phyloP scores from a whole-genome alignment of 2,888 invertebrate species.

The Lysandra coridon region DNA sequence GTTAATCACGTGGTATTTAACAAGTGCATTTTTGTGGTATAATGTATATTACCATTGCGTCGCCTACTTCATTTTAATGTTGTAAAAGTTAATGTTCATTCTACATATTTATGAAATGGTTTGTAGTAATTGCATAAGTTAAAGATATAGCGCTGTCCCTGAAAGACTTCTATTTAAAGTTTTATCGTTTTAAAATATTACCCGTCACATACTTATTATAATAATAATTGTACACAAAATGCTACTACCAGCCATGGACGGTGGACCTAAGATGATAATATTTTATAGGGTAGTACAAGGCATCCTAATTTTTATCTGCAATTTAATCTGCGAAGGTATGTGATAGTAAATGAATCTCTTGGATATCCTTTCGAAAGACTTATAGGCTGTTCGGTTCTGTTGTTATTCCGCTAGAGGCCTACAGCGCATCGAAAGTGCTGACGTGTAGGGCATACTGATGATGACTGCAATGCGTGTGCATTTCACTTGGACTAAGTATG shows the following conservation, averaged over 20 bases:
- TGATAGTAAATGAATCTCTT: neutral
- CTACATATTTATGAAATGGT: too few species aligned
- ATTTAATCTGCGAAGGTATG: neutral
- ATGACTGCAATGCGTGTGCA: constrained; percentile 3
- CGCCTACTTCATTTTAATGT: too few species aligned
- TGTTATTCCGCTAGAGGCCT: neutral
- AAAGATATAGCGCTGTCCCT: too few species aligned
- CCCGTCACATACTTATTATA: too few species aligned
- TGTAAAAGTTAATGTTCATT: too few species aligned
- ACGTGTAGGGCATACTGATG: constrained; percentile 22
- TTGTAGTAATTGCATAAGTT: too few species aligned
- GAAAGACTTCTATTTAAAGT: too few species aligned
- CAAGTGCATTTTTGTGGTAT: neutral
- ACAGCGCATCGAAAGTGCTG: constrained; percentile 19
- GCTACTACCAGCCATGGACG: too few species aligned
- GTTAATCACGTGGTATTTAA: neutral
- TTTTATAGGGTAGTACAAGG: neutral
- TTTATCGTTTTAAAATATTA: too few species aligned
- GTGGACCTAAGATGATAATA: too few species aligned
- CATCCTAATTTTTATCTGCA: neutral
- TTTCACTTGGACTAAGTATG: constrained; percentile 17
- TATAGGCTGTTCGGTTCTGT: neutral
- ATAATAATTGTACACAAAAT: too few species aligned
- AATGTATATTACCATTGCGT: too few species aligned
- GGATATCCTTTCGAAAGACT: neutral